Evolutionary conservation across 2,113 vertebrate genomes (phyloP), one percentile per base, ranked within the genome.

Genomic region (Notechis scutatus): DNA sequence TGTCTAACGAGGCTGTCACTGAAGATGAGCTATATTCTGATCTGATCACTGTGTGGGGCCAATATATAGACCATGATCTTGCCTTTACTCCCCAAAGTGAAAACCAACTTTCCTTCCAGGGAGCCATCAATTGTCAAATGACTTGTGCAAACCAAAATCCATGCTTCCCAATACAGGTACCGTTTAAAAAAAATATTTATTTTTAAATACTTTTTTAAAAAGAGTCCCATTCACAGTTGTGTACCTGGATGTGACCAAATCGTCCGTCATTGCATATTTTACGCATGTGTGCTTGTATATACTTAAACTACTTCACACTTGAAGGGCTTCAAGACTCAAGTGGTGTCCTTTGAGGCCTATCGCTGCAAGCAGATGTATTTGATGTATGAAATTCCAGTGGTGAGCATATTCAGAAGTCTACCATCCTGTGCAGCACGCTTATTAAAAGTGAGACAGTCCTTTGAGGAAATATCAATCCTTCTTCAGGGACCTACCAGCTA

Each of bases 121-220:
- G 89, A 2, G 96, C 96, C 4, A 55, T 23, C 0, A 96, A 98
- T 69, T 99, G 99, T 93, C 94, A 97, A 52, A 94, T 23, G 52
- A 97, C 96, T 0, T 99, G 99, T 88, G 96, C 97, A 94, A 98
- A 98, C 88, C 95, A 94, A 52, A 96, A 96, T 55, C 98, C 98
- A 0, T 99, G 98, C 93, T 99, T 99, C 93, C 99, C 99, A 90
- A 98, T 99, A 93, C 91, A 98, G 99, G 99, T 99, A 97, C 92
- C 56, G 5, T 8, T 94, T 61, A 9, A 47, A 39, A 26, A 5
- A 7, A 2, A 26, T 15, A 29, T 87, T 56, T 23, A 18, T 21
- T 86, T 91, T 59, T 87, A 42, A 21, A 9, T 21, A 81, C 34
- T 81, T 39, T 81, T 81, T 21, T 3, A 90, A 93, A 42, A 91